These are phyloP conservation scores for Piscicola geometra DNA, from an alignment of 2,888 invertebrate species.

Conservation along the genomic window DNA sequence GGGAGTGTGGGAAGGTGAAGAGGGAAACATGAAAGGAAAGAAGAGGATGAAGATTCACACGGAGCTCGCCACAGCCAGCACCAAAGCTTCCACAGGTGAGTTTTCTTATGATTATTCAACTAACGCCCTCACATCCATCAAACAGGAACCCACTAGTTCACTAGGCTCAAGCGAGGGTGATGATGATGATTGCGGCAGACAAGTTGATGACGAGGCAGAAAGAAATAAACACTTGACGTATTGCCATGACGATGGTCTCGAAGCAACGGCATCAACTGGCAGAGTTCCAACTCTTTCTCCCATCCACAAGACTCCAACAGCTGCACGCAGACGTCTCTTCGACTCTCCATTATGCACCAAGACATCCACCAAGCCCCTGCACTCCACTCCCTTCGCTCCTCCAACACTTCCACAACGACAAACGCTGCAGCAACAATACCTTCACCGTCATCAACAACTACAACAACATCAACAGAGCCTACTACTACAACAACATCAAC, in stretches of 20 bases:
- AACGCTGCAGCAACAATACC: too few species aligned
- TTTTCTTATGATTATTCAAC: background rate
- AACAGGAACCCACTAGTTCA: background rate
- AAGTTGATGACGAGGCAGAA: background rate
- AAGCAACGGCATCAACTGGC: too few species aligned
- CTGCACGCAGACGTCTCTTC: background rate
- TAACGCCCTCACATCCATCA: background rate
- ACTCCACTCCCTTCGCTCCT: conserved; percentile 1
- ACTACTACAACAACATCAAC: conserved; percentile 4
- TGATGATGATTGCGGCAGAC: background rate
- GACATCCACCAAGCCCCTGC: background rate
- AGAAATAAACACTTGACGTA: background rate
- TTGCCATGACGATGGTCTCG: too few species aligned
- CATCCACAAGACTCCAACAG: background rate
- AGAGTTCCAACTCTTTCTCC: background rate
- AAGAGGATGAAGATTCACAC: background rate
- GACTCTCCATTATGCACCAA: background rate
- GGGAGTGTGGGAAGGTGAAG: background rate
- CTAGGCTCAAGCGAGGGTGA: background rate
- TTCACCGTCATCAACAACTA: background rate
- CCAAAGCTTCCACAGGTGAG: conserved; percentile 4
- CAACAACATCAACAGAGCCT: conserved; percentile 2
- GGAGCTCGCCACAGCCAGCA: background rate
- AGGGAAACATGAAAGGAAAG: background rate
- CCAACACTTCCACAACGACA: too few species aligned